Evolutionary conservation across 2,888 invertebrate genomes (phyloP).

Genomic region (Melanotus villosus): DNA sequence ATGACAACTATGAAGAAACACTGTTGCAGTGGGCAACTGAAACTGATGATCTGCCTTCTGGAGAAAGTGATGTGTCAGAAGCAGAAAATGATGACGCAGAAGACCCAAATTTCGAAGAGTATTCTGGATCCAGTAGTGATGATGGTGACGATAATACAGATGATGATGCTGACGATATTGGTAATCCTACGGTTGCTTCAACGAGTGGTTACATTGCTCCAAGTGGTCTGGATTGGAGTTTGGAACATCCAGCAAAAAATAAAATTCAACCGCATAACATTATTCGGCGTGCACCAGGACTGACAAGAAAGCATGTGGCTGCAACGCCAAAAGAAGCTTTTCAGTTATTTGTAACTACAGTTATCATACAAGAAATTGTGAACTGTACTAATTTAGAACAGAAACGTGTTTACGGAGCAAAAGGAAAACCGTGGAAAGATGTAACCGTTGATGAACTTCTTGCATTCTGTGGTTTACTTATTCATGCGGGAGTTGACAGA

Average conservation of each 20-base stretch:
- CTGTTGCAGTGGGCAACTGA: too few relatives aligned
- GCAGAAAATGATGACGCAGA: too few relatives aligned
- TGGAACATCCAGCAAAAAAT: slow-evolving; percentile 4
- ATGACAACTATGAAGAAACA: too few relatives aligned
- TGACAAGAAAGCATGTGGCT: slow-evolving; percentile 15
- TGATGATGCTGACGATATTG: too few relatives aligned
- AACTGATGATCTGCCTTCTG: too few relatives aligned
- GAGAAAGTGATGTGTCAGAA: too few relatives aligned
- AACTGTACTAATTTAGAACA: slow-evolving; percentile 17
- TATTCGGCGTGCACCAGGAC: slow-evolving; percentile 14
- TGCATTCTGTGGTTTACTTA: slow-evolving; percentile 18
- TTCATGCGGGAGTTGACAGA: slow-evolving; percentile 17
- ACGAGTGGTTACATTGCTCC: slow-evolving; percentile 1
- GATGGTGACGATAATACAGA: slow-evolving; percentile 7
- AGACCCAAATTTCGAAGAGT: neutral
- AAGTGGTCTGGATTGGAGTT: slow-evolving; percentile 11
- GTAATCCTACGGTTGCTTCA: slow-evolving; percentile 4
- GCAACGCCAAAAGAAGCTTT: slow-evolving; percentile 5
- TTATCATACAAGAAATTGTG: slow-evolving; percentile 19
- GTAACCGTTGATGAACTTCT: slow-evolving; percentile 13
- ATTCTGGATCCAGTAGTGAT: slow-evolving; percentile 18
- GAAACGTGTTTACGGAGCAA: neutral
- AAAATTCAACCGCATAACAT: slow-evolving; percentile 18
- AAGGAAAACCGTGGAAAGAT: slow-evolving; percentile 18
- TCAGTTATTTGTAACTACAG: slow-evolving; percentile 14